phyloP scores from a whole-genome alignment of 2,113 vertebrate genomes.

The Trachemys scripta region DNA sequence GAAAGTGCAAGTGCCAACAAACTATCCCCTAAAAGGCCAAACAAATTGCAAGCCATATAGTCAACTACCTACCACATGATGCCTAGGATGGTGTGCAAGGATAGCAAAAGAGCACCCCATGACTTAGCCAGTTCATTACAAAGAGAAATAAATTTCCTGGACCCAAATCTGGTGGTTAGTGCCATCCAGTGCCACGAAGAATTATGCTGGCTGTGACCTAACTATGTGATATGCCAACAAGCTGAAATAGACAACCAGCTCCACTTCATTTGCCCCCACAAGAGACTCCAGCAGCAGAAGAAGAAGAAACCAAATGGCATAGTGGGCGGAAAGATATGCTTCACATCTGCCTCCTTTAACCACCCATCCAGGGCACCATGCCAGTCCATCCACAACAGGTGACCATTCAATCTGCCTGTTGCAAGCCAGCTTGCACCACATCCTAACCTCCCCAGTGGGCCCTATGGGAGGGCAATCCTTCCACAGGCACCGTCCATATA shows the following conservation, averaged over 20 bases:
- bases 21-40: background rate
- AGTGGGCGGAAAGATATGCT: conserved; percentile 34
- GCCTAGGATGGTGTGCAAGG: background rate
- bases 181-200: conserved; percentile 64
- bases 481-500: conserved; percentile 22
- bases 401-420: background rate
- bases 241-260: conserved; percentile 40
- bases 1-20: conserved; percentile 51
- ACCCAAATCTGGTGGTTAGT: conserved; percentile 25
- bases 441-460: background rate
- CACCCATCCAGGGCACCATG: background rate
- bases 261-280: conserved; percentile 24
- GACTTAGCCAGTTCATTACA: background rate
- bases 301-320: conserved; percentile 56
- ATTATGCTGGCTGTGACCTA: conserved; percentile 58
- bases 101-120: background rate
- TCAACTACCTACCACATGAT: background rate
- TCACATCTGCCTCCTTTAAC: conserved; percentile 58
- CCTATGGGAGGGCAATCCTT: background rate
- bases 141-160: background rate
- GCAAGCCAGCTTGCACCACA: background rate
- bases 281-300: background rate
- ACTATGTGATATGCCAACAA: conserved; percentile 36
- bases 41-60: background rate
- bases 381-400: background rate